These are phyloP conservation scores for Eupithecia tripunctaria DNA, from an alignment of 2,888 invertebrate genomes.

Conservation along the genomic window DNA sequence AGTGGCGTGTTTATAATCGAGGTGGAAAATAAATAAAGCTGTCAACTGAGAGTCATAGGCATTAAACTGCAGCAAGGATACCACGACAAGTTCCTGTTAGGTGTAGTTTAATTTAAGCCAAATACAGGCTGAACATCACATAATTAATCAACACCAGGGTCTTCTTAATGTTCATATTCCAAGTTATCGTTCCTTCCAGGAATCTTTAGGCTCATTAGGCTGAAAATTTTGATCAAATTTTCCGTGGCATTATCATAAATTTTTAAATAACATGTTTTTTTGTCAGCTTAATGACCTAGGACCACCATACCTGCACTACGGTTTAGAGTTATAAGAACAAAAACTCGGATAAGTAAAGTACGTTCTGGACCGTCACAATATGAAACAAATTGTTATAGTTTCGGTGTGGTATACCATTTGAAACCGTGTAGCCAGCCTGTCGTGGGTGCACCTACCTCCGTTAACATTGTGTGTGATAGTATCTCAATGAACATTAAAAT, in stretches of 20 bases:
- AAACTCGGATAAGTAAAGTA: too few species aligned
- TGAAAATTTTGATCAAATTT: not conserved
- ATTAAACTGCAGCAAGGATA: not conserved
- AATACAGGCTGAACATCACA: not conserved
- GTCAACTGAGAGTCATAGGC: not conserved
- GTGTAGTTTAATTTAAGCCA: not conserved
- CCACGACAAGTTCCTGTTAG: not conserved
- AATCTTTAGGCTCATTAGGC: not conserved
- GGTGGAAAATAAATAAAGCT: conserved; percentile 5
- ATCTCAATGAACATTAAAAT: conserved; percentile 40
- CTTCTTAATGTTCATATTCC: not conserved
- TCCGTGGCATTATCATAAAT: not conserved
- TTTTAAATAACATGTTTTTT: not conserved
- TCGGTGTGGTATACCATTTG: conserved; percentile 4
- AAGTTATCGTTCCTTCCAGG: not conserved
- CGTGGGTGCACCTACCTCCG: conserved; percentile 38
- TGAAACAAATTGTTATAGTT: not conserved
- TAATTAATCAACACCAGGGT: not conserved
- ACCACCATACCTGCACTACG: too few species aligned
- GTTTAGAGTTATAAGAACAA: too few species aligned
- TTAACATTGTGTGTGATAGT: conserved; percentile 42
- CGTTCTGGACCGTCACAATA: not conserved
- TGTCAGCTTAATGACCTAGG: not conserved
- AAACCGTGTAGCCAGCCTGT: conserved; percentile 11
- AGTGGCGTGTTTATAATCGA: conserved; percentile 32